phyloP scores from a whole-genome alignment of 1,140 invertebrate genomes.

The Tribolium castaneum region DNA sequence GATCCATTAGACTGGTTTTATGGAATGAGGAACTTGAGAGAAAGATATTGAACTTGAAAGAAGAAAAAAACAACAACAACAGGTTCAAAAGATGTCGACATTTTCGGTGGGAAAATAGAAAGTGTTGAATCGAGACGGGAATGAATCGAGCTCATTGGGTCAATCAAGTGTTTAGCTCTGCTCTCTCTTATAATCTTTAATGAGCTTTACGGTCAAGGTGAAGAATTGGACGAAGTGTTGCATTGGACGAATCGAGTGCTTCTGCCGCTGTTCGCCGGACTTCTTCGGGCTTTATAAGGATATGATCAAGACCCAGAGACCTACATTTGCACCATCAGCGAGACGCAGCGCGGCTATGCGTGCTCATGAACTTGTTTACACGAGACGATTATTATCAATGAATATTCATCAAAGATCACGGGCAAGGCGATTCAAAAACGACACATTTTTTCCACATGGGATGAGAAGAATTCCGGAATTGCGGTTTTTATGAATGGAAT shows the following conservation, averaged over 20 bases:
- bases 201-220: constrained; percentile 3
- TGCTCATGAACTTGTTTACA: background rate
- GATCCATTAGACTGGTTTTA: constrained; percentile 59
- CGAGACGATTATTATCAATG: constrained; percentile 8
- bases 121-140: constrained; percentile 50
- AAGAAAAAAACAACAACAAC: constrained; percentile 1
- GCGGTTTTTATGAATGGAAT: background rate
- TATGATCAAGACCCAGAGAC: constrained; percentile 52
- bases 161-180: constrained; percentile 28
- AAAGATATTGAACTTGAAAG: constrained; percentile 37
- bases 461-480: background rate
- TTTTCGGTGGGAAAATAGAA: constrained; percentile 50
- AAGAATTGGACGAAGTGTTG: constrained; percentile 12
- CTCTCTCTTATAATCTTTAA: background rate
- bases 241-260: constrained; percentile 42
- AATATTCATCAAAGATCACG: constrained; percentile 5
- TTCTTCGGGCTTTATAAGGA: constrained; percentile 55
- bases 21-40: constrained; percentile 53
- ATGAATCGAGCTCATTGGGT: constrained; percentile 44
- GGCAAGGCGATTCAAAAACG: too few relatives aligned
- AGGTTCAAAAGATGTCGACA: constrained; percentile 43
- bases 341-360: background rate
- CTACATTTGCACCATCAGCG: constrained; percentile 45
- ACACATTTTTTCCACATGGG: too few relatives aligned
- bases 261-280: constrained; percentile 38